Evolutionary conservation across 2,113 vertebrate genomes (phyloP).

Genomic region (Toxotes chatareus): DNA sequence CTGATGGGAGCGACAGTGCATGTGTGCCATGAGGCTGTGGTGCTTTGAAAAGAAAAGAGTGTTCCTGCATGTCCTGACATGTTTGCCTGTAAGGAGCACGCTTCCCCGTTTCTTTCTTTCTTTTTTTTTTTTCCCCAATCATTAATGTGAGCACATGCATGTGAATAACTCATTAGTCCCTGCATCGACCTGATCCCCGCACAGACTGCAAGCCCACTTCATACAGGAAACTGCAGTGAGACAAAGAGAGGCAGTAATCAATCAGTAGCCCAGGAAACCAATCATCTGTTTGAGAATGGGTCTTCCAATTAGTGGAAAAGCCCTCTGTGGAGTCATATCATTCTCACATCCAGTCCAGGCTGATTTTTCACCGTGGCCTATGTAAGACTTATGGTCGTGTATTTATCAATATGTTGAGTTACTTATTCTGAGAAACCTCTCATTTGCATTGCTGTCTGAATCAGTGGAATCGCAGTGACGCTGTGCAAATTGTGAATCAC

Average conservation of each 20-base stretch:
- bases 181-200: conserved; percentile 69
- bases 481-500: conserved; percentile 36
- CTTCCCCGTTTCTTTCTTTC: not conserved
- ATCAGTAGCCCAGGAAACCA: conserved; percentile 75
- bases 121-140: not conserved
- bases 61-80: conserved; percentile 3
- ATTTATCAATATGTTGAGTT: conserved; percentile 42
- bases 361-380: conserved; percentile 16
- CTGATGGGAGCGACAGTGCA: conserved; percentile 32
- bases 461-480: conserved; percentile 18
- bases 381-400: conserved; percentile 6
- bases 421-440: conserved; percentile 7
- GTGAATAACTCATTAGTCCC: conserved; percentile 76
- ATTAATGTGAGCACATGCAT: conserved; percentile 61
- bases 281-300: conserved; percentile 68
- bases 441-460: not conserved
- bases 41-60: conserved; percentile 1
- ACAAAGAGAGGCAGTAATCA: conserved; percentile 72
- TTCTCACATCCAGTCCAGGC: conserved; percentile 50
- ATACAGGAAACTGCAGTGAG: conserved; percentile 57
- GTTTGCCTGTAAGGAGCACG: conserved; percentile 21
- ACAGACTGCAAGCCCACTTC: conserved; percentile 42
- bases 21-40: conserved; percentile 21
- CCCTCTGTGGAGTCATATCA: conserved; percentile 52
- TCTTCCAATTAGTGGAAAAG: conserved; percentile 76